Percentiles rank a stretch among this genome's conserved stretches.
These are phyloP conservation scores for Epicampocera succincta DNA, from an alignment of 2,888 invertebrate genomes.

Conservation along the genomic window DNA sequence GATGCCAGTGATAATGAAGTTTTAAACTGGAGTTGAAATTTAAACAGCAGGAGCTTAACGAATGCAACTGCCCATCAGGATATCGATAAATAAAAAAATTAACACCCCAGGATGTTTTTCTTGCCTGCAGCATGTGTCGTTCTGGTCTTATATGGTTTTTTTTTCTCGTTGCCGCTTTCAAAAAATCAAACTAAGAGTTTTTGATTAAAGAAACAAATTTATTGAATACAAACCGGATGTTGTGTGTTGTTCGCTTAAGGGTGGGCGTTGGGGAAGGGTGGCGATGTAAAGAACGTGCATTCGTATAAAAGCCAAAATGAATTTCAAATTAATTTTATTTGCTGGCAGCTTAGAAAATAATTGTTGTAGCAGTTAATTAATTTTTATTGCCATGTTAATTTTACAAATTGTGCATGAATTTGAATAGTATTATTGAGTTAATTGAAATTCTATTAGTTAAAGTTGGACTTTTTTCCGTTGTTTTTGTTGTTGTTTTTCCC, in stretches of 20 bases:
- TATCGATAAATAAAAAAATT: conserved; percentile 52
- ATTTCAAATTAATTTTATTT: conserved; percentile 27
- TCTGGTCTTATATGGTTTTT: no score
- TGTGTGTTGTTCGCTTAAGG: background rate
- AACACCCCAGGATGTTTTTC: conserved; percentile 54
- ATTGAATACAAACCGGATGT: background rate
- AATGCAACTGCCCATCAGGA: conserved; percentile 51
- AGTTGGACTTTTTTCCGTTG: background rate
- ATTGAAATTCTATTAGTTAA: conserved; percentile 47
- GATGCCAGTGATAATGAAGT: conserved; percentile 31
- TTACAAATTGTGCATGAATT: conserved; percentile 22
- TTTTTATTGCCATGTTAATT: conserved; percentile 49
- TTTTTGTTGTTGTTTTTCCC: background rate
- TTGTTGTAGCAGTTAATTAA: conserved; percentile 44
- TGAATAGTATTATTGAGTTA: conserved; percentile 37
- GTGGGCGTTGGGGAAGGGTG: conserved; percentile 4
- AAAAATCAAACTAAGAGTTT: conserved; percentile 9
- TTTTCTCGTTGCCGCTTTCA: background rate
- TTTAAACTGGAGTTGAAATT: conserved; percentile 36
- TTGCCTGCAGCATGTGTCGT: background rate
- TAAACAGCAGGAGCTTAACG: conserved; percentile 51
- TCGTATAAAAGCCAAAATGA: background rate
- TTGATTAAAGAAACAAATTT: conserved; percentile 19
- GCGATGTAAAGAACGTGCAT: no score
- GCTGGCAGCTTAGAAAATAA: conserved; percentile 18